A percentile compares a stretch with the other conserved stretches of the same genome.
phyloP scores from a whole-genome alignment of 2,888 invertebrate genomes.

The Invenusta paracnida region DNA sequence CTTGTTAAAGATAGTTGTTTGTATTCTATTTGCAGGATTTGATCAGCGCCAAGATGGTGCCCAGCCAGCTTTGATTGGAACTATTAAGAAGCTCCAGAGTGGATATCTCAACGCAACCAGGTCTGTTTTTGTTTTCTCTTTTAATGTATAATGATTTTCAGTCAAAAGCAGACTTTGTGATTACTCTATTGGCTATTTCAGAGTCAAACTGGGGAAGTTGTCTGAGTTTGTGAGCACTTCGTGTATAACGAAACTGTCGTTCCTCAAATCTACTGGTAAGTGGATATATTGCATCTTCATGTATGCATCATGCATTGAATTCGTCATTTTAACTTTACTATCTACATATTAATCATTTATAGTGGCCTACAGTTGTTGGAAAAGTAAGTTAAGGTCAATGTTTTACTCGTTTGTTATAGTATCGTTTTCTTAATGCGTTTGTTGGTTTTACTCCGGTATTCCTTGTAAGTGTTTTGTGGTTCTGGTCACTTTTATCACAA shows the following conservation, averaged over 20 bases:
- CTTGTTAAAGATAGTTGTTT: no score
- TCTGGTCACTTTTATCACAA: no score
- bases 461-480: no score
- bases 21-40: neutral
- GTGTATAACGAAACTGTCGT: slow-evolving; percentile 91
- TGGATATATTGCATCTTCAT: neutral
- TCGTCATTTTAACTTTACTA: neutral
- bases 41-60: neutral
- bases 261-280: slow-evolving; percentile 63
- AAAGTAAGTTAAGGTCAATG: no score
- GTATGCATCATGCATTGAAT: neutral
- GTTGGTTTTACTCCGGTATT: no score
- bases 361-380: no score
- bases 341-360: no score
- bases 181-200: slow-evolving; percentile 48
- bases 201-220: slow-evolving; percentile 87
- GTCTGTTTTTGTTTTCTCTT: slow-evolving; percentile 51
- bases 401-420: no score
- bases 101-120: slow-evolving; percentile 96
- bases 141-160: neutral
- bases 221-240: slow-evolving; percentile 93
- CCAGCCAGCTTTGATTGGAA: slow-evolving; percentile 88
- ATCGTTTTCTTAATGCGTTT: no score
- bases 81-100: slow-evolving; percentile 93
- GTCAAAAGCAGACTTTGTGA: neutral